Percentiles rank a stretch among this genome's conserved stretches.
Conservation (phyloP, 2,113 vertebrate genomes). For the Ophiodon elongatus region DNA sequence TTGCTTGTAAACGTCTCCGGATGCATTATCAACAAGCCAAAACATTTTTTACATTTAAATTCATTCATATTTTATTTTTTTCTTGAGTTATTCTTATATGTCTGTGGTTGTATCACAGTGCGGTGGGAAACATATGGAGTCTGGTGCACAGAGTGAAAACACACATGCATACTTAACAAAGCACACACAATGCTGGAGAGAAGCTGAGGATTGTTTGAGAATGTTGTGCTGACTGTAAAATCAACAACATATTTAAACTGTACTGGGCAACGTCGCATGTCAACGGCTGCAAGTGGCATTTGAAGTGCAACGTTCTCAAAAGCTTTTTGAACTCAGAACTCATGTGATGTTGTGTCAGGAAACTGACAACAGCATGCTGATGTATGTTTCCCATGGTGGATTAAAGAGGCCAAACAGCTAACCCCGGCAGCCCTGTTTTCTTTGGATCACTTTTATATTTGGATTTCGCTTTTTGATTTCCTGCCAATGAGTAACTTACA, state of each 20-base stretch:
- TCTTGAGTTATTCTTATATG: not conserved
- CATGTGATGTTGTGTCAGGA: conserved; percentile 20
- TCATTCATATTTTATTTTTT: not conserved
- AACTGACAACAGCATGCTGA: not conserved
- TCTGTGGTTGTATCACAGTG: not conserved
- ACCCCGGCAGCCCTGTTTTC: not conserved
- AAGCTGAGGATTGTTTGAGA: conserved; percentile 3
- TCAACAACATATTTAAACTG: conserved; percentile 32
- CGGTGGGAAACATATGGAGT: not conserved
- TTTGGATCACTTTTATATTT: not conserved
- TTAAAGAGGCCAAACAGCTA: conserved; percentile 14
- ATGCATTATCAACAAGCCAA: not conserved
- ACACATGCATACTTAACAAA: not conserved
- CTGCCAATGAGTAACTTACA: not conserved
- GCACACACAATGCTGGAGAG: not conserved
- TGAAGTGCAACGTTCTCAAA: not conserved
- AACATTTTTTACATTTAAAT: not conserved
- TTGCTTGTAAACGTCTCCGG: not conserved
- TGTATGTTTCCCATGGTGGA: conserved; percentile 13
- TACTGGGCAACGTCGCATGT: conserved; percentile 4
- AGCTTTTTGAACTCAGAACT: conserved; percentile 4
- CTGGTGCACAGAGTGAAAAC: conserved; percentile 1
- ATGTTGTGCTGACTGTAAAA: conserved; percentile 20
- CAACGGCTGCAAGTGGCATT: conserved; percentile 9
- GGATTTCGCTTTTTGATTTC: not conserved